These are phyloP conservation scores for Edolisoma coerulescens DNA, from an alignment of 2,113 vertebrate species.

Conservation along the genomic window DNA sequence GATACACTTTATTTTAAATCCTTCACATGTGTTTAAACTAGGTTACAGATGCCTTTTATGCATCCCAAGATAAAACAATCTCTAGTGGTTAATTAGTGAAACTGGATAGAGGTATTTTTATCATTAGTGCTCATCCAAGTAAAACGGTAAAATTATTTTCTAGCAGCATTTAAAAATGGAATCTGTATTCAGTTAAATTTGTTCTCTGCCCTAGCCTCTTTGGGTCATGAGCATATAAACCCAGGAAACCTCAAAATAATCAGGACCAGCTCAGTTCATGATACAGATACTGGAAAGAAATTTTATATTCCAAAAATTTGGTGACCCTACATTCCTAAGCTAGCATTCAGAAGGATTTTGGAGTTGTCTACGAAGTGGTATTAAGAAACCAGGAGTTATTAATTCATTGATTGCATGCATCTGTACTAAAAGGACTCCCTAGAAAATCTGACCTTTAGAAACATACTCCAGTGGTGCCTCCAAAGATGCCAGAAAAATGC, in stretches of 20 bases:
- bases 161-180: neutral
- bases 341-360: neutral
- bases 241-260: conserved; percentile 12
- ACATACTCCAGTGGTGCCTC: neutral
- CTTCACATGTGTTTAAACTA: neutral
- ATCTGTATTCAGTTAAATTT: neutral
- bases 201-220: neutral
- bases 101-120: conserved; percentile 28
- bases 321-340: neutral
- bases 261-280: neutral
- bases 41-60: conserved; percentile 32
- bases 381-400: neutral
- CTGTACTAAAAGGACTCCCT: neutral
- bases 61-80: conserved; percentile 44
- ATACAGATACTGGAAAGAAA: neutral
- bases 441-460: neutral
- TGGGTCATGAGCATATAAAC: neutral
- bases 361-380: neutral
- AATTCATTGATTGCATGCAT: neutral
- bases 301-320: neutral
- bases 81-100: conserved; percentile 64
- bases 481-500: neutral
- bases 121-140: conserved; percentile 20
- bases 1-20: neutral
- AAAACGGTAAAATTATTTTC: neutral